Percentiles rank a stretch among this genome's conserved stretches.
phyloP scores from a whole-genome alignment of 2,113 vertebrate species.

The Vidua chalybeata region DNA sequence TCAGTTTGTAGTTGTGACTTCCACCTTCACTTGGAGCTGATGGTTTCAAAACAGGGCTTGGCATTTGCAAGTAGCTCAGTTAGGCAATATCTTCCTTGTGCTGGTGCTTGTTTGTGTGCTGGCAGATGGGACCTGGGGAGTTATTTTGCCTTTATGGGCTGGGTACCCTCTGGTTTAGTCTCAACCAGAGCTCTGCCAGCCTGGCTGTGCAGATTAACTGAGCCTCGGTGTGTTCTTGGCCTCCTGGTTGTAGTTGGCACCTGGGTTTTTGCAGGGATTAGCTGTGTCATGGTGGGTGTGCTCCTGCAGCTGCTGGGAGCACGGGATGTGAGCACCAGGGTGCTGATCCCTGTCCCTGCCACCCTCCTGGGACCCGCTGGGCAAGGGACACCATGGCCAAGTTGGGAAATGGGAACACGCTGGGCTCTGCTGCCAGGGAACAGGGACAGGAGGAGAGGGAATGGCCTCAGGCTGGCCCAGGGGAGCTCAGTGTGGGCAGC shows the following conservation, averaged over 20 bases:
- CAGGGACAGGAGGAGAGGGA: neutral
- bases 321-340: neutral
- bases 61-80: neutral
- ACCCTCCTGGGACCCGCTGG: neutral
- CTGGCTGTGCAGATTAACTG: rapidly evolving
- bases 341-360: neutral
- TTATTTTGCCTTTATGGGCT: neutral
- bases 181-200: neutral
- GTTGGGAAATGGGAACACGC: neutral
- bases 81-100: neutral
- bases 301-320: neutral
- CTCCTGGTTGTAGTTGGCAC: neutral
- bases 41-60: neutral
- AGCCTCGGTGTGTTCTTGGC: rapidly evolving
- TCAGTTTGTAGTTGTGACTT: neutral
- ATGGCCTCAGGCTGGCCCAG: neutral
- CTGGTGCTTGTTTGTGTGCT: neutral
- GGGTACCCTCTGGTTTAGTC: rapidly evolving
- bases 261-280: rapidly evolving
- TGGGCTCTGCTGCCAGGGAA: neutral
- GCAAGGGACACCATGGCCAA: rapidly evolving
- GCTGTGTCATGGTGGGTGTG: neutral
- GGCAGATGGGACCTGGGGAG: neutral
- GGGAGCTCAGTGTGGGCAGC: rapidly evolving
- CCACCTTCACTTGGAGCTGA: neutral